Conservation (phyloP, 2,797 vertebrate species). For the Limosa lapponica region DNA sequence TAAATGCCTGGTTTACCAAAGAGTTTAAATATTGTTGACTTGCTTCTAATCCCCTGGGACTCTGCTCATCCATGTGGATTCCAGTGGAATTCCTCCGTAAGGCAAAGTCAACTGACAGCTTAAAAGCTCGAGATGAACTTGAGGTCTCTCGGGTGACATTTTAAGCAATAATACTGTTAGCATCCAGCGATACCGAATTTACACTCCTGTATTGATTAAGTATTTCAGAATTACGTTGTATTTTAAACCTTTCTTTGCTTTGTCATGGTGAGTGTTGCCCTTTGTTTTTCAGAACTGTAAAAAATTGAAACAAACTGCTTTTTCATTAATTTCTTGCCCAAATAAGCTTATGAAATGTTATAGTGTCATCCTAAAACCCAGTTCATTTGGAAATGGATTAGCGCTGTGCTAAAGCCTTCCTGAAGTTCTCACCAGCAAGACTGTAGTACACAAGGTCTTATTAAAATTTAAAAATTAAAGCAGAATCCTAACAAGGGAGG, state of each 20-base stretch:
- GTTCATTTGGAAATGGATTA: not conserved
- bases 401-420: not conserved
- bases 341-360: not conserved
- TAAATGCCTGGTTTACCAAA: constrained; percentile 50
- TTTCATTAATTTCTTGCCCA: not conserved
- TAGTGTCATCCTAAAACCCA: not conserved
- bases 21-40: constrained; percentile 56
- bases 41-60: constrained; percentile 16
- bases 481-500: not conserved
- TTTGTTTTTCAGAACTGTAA: not conserved
- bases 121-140: constrained; percentile 4
- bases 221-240: not conserved
- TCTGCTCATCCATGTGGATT: constrained; percentile 18
- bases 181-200: not conserved
- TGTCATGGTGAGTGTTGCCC: not conserved
- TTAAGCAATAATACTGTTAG: not conserved
- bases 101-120: constrained; percentile 10
- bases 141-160: constrained; percentile 13
- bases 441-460: not conserved
- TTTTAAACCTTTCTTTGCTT: not conserved
- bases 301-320: not conserved
- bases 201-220: not conserved
- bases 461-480: not conserved
- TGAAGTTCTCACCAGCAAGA: not conserved
- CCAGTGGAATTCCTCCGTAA: constrained; percentile 23